Percentiles rank a stretch among this genome's conserved stretches.
These are phyloP conservation scores for Eilema depressum DNA, from an alignment of 2,888 invertebrate genomes.

Conservation along the genomic window DNA sequence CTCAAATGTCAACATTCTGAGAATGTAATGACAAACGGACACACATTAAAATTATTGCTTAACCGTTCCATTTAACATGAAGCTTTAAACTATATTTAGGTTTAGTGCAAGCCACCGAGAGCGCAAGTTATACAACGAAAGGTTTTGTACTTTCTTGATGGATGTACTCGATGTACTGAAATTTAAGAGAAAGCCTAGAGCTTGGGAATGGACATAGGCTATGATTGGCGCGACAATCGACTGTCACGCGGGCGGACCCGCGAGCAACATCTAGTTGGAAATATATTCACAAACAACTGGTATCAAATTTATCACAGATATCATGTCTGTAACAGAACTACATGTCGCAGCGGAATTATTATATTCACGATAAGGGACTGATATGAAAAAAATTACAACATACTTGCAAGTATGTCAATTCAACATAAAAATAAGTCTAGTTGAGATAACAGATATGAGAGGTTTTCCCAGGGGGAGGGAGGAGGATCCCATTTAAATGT, in stretches of 20 bases:
- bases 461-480: too few relatives aligned
- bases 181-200: too few relatives aligned
- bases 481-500: too few relatives aligned
- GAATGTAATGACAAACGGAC: conserved; percentile 20
- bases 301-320: conserved; percentile 12
- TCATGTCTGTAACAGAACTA: neutral
- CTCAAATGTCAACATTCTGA: conserved; percentile 9
- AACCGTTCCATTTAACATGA: conserved; percentile 10
- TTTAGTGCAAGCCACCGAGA: conserved; percentile 3
- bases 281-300: neutral
- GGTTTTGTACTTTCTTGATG: neutral
- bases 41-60: conserved; percentile 19
- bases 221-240: too few relatives aligned
- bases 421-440: conserved; percentile 11
- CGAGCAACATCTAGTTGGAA: neutral
- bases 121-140: neutral
- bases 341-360: conserved; percentile 14
- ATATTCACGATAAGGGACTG: conserved; percentile 6
- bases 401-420: conserved; percentile 8
- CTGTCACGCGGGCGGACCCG: too few relatives aligned
- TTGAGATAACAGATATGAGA: conserved; percentile 1
- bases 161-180: neutral
- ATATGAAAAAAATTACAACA: conserved; percentile 14
- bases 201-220: too few relatives aligned
- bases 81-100: conserved; percentile 18